Base-by-base conservation (phyloP, 2,888 invertebrate genomes). In the Sarcophaga variegata region DNA sequence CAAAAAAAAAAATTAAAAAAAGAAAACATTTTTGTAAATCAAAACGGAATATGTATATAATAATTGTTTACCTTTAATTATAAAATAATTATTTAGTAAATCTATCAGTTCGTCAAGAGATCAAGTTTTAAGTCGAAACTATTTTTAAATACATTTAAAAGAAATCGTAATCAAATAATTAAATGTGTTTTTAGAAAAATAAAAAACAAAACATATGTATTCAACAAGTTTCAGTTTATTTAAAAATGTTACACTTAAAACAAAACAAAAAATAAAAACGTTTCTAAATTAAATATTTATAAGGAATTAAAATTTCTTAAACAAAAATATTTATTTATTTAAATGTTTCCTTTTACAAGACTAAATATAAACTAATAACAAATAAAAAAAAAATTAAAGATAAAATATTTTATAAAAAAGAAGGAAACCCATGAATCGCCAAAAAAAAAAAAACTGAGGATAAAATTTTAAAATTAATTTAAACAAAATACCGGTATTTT, bases 251-350 rank as follows among this genome's bases (percentile, higher is more conserved):
- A 37, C 37, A 37, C 27, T 37, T 37, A 37, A 10, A 37, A 37
- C 2, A 37, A 37, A 37, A 37, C 2, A 37, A 37, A 37, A 37
- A 27, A 37, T 8, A 8, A 10, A 37, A 37, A 37, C 8, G 49
- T 66, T 67, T 49, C 27, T 70, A 63, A 75, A 12, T 25, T 49
- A 82, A 75, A 71, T 75, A 71, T 71, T 49, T 37, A 76, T 77
- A 6, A 45, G 59, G 37, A 22, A 62, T 47, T 69, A 77, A 70
- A 71, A 64, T 78, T 81, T 63, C 47, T 59, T 71, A 78, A 71
- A 70, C 59, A 70, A 84, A 49, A 72, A 72, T 77, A 72, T 83
- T 66, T 87, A 87, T 81, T 84, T 78, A 71, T 81, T 70, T 78
- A 27, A 81, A 71, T 63, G 75, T 83, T 87, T 81, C 87, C 81